Conservation (phyloP, 2,888 invertebrate species). For the Drosophila rellima region DNA sequence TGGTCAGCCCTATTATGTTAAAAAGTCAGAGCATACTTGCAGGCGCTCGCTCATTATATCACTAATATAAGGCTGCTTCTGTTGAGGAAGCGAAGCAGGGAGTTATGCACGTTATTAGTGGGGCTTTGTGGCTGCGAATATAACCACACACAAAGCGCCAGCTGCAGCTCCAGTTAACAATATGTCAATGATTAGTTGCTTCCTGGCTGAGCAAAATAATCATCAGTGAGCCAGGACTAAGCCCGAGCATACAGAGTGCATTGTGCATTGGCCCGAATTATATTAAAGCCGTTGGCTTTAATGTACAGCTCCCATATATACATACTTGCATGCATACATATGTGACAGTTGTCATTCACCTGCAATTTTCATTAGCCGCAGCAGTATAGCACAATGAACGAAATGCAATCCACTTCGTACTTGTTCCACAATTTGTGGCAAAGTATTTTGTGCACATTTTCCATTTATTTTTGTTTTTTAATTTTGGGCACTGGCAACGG, state of each 20-base stretch:
- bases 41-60: conserved; percentile 65
- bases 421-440: not conserved
- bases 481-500: conserved; percentile 26
- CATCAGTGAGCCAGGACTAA: conserved; percentile 38
- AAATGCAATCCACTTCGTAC: conserved; percentile 59
- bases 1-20: conserved; percentile 43
- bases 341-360: conserved; percentile 39
- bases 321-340: conserved; percentile 25
- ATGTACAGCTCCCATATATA: not conserved
- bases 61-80: conserved; percentile 49
- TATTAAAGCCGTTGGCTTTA: conserved; percentile 33
- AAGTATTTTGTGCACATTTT: not conserved
- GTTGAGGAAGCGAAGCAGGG: not conserved
- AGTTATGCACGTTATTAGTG: conserved; percentile 61
- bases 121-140: conserved; percentile 53
- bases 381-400: conserved; percentile 65
- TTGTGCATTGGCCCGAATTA: conserved; percentile 45
- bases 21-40: conserved; percentile 65
- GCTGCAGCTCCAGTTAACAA: conserved; percentile 44
- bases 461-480: conserved; percentile 30
- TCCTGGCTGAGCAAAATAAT: conserved; percentile 44
- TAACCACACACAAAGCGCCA: conserved; percentile 44
- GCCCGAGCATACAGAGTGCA: conserved; percentile 9
- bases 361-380: conserved; percentile 70
- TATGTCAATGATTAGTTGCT: conserved; percentile 64